phyloP scores from a whole-genome alignment of 2,113 vertebrate species.

The Pontoporia blainvillei region DNA sequence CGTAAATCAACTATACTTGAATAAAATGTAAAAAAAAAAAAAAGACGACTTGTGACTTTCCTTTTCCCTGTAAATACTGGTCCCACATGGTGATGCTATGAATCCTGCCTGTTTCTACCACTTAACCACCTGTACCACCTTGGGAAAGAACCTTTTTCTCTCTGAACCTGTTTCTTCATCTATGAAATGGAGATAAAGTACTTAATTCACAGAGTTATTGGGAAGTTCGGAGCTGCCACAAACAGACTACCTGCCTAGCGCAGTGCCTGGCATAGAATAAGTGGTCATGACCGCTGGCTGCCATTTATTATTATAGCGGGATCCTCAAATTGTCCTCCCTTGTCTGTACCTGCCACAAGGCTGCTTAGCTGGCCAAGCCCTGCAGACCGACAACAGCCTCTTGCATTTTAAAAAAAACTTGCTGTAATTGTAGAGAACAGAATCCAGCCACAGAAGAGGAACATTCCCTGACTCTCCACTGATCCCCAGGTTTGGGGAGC shows the following conservation, averaged over 20 bases:
- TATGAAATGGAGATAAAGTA: not conserved
- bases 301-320: not conserved
- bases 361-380: not conserved
- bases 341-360: not conserved
- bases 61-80: not conserved
- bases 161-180: not conserved
- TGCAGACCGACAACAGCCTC: not conserved
- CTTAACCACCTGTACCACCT: not conserved
- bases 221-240: not conserved
- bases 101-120: not conserved
- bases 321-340: not conserved
- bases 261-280: not conserved
- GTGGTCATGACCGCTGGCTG: not conserved
- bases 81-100: not conserved
- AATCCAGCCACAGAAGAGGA: not conserved
- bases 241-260: not conserved
- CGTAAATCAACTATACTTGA: not conserved
- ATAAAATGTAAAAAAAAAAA: not conserved
- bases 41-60: not conserved
- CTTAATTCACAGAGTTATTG: not conserved
- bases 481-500: slow-evolving; percentile 4
- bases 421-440: slow-evolving; percentile 25
- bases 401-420: slow-evolving; percentile 40
- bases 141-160: not conserved
- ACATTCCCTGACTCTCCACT: not conserved